Evolutionary conservation across 53 echinoderm and acorn worm genomes (phyloP).

Genomic region (Echinarachnius parma): DNA sequence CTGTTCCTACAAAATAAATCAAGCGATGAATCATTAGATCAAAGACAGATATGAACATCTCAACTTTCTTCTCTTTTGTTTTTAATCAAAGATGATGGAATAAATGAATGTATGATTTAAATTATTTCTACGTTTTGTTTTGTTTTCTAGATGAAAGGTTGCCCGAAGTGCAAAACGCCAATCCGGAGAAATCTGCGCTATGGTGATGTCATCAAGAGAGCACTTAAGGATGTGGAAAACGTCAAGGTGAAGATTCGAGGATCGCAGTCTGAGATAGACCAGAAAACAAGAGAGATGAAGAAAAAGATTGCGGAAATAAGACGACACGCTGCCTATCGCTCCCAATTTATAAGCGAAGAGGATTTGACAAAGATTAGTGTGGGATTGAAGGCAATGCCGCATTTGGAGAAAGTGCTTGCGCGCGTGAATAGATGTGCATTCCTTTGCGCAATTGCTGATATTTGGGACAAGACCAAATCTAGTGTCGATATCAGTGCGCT

Average conservation of each 20-base stretch:
- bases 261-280: constrained; percentile 13
- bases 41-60: too few species aligned
- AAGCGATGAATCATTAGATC: too few species aligned
- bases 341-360: neutral
- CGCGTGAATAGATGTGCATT: constrained; percentile 30
- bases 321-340: neutral
- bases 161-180: constrained; percentile 65
- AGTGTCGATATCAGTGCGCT: neutral
- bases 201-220: constrained; percentile 61
- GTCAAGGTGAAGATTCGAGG: constrained; percentile 66
- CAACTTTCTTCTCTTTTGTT: too few species aligned
- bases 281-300: constrained; percentile 11
- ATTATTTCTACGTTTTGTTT: too few species aligned
- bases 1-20: too few species aligned
- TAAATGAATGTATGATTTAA: too few species aligned
- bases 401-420: constrained; percentile 18
- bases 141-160: constrained; percentile 55
- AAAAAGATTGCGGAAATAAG: neutral
- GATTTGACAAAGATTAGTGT: neutral
- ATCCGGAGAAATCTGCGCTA: constrained; percentile 70
- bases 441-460: constrained; percentile 9
- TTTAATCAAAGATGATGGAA: too few species aligned
- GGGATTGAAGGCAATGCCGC: neutral
- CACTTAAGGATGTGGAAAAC: constrained; percentile 56
- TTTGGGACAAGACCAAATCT: neutral